Evolutionary conservation across 2,797 vertebrate species (phyloP), one percentile per base, ranked within the genome.

Genomic region (Synaphobranchus kaupii): DNA sequence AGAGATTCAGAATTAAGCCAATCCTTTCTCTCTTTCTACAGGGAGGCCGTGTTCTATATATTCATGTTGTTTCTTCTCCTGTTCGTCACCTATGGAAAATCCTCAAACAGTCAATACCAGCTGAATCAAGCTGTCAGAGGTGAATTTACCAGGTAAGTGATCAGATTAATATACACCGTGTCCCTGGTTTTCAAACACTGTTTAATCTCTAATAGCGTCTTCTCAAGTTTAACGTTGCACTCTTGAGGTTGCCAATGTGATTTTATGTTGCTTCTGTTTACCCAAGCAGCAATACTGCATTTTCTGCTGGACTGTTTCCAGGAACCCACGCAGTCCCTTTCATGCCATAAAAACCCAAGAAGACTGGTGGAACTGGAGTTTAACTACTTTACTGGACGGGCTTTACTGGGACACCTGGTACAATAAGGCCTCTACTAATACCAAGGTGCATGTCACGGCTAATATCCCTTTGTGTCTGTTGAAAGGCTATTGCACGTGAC

Each of bases 321-420:
- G 96, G 88, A 91, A 90, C n/a, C 63, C 39, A 4, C 66, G 88
- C 39, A 87, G 89, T 44, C 50, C 86, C n/a, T 93, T 94, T 78
- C 56, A 84, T n/a, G 89, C 89, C 73, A 92, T 96, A 81, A 91
- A 88, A 84, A 94, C 86, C 0, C 85, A 88, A 2, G 90, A 93
- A 0, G 93, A 95, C 58, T 97, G 96, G 97, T 97, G 96, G 96
- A 92, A 89, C 80, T 96, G 96, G 96, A 91, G 92, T 31, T 90
- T 94, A 88, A 94, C 88, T 73, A 88, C 84, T 4, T 90, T 97
- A 85, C 89, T 97, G 60, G 87, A 95, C 0, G 87, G 89, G 47
- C 89, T 97, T n/a, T 95, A 95, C 34, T 60, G 10, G 48, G 80
- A 63, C 3, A 56, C 66, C 28, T 8, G 44, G 28, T 34, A 87